phyloP scores from a whole-genome alignment of 2,113 vertebrate species.

The Xiphophorus couchianus region DNA sequence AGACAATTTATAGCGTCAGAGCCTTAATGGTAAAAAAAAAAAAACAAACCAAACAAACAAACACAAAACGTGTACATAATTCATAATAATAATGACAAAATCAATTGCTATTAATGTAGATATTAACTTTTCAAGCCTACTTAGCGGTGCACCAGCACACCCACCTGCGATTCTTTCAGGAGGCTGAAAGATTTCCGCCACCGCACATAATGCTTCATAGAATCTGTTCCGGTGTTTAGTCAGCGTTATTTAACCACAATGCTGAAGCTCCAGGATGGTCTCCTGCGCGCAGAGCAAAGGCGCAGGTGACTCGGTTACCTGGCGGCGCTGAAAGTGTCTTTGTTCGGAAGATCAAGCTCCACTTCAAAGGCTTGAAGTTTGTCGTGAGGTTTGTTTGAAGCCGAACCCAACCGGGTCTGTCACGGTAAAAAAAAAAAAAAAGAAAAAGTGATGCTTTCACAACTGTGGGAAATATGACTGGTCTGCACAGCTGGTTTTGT shows the following conservation, averaged over 20 bases:
- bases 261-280: not conserved
- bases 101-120: not conserved
- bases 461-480: not conserved
- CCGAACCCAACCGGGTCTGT: slow-evolving; percentile 24
- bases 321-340: slow-evolving; percentile 41
- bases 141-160: slow-evolving; percentile 21
- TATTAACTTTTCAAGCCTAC: slow-evolving; percentile 8
- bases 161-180: not conserved
- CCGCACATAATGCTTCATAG: not conserved
- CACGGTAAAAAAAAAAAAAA: not conserved
- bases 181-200: not conserved
- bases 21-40: too few relatives aligned
- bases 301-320: slow-evolving; percentile 44
- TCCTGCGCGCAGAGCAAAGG: not conserved
- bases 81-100: not conserved
- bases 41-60: too few relatives aligned
- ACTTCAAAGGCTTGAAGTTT: slow-evolving; percentile 62
- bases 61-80: not conserved
- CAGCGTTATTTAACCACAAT: not conserved
- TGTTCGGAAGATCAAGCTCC: slow-evolving; percentile 52
- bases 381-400: slow-evolving; percentile 49
- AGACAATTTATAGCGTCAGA: not conserved
- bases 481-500: too few relatives aligned
- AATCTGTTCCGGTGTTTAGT: not conserved
- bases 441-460: not conserved